phyloP scores from a whole-genome alignment of 1,140 invertebrate genomes.

The Habropoda laboriosa region DNA sequence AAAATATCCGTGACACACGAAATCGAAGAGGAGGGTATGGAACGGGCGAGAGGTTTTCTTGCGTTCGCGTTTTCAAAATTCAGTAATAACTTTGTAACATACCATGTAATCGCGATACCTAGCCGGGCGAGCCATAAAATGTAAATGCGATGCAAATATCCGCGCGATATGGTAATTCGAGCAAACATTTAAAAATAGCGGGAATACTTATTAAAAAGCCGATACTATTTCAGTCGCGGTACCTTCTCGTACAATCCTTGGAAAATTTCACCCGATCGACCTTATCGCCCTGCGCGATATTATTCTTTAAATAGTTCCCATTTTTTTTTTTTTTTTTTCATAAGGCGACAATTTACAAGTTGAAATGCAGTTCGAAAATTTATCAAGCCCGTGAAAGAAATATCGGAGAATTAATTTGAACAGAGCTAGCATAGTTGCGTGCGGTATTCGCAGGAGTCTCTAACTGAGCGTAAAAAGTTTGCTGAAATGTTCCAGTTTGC shows the following conservation, averaged over 20 bases:
- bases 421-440: too few species aligned
- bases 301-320: neutral
- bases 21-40: too few species aligned
- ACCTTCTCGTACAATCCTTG: neutral
- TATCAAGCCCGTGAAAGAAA: neutral
- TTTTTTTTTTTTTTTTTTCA: too few species aligned
- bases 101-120: slow-evolving; percentile 53
- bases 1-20: too few species aligned
- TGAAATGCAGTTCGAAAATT: neutral
- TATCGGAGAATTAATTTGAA: neutral
- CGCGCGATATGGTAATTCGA: slow-evolving; percentile 56
- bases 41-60: neutral
- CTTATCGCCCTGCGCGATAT: too few species aligned
- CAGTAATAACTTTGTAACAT: slow-evolving; percentile 55
- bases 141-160: slow-evolving; percentile 64
- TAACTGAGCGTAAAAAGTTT: neutral
- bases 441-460: too few species aligned
- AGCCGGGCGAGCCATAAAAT: slow-evolving; percentile 49
- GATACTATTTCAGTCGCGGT: slow-evolving; percentile 34
- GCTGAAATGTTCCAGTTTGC: neutral
- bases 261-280: neutral
- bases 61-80: slow-evolving; percentile 49
- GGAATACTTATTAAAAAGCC: slow-evolving; percentile 55
- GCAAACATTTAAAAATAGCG: slow-evolving; percentile 64
- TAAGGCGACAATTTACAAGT: neutral